Evolutionary conservation across 2,797 vertebrate species (phyloP).

Genomic region (Enteromius viviparus): DNA sequence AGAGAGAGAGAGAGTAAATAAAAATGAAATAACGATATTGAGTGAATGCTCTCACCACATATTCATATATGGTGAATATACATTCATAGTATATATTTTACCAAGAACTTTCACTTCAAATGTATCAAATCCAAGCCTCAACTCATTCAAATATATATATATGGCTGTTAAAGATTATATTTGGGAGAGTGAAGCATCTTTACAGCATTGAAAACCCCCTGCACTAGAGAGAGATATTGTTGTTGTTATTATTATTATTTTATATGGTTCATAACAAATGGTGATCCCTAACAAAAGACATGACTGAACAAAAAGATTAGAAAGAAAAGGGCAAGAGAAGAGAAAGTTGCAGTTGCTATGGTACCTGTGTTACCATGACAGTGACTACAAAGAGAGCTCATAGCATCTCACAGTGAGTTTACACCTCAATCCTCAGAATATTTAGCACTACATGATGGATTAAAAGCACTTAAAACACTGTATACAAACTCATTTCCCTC

Average conservation of each 20-base stretch:
- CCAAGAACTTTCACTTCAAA: no score
- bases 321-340: conserved; percentile 14
- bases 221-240: not conserved
- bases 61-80: no score
- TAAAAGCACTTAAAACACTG: not conserved
- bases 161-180: not conserved
- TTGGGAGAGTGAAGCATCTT: not conserved
- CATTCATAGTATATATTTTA: no score
- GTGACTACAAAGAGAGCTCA: not conserved
- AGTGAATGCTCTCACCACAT: no score
- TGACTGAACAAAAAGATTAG: conserved; percentile 6
- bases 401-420: not conserved
- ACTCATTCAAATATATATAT: not conserved
- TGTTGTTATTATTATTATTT: not conserved
- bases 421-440: not conserved
- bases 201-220: not conserved
- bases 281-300: conserved; percentile 2
- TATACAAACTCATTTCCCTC: not conserved
- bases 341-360: conserved; percentile 48
- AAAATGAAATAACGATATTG: no score
- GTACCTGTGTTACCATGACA: conserved; percentile 50
- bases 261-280: not conserved
- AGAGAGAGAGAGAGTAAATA: no score
- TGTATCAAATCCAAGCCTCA: no score
- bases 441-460: no score